A percentile compares a stretch with the other conserved stretches of the same genome.
Conservation (phyloP, 2,888 invertebrate genomes). For the Lasioglossum zephyrum region DNA sequence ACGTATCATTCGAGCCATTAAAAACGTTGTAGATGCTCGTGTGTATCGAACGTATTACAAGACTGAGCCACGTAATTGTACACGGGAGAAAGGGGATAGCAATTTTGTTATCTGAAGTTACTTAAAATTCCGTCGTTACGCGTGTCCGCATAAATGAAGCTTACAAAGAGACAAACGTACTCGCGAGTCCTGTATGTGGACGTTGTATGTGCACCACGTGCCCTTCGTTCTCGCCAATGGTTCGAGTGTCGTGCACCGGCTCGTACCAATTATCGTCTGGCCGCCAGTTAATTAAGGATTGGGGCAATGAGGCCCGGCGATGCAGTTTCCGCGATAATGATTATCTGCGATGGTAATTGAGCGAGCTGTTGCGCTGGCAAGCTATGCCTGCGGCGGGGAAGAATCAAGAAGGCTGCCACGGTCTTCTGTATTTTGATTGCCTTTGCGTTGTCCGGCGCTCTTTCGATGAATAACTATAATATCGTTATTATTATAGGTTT, state of each 20-base stretch:
- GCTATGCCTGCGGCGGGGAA: constrained; percentile 37
- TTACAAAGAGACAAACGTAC: neutral
- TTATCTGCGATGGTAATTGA: constrained; percentile 80
- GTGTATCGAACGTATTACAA: constrained; percentile 9
- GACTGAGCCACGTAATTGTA: neutral
- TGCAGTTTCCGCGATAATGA: constrained; percentile 81
- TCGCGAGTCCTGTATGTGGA: neutral
- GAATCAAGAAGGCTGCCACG: constrained; percentile 1
- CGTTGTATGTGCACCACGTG: constrained; percentile 50
- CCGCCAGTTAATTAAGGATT: constrained; percentile 80
- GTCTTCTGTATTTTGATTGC: neutral
- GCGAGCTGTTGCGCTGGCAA: constrained; percentile 72
- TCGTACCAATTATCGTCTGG: constrained; percentile 79
- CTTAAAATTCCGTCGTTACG: constrained; percentile 37
- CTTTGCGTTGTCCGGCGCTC: neutral
- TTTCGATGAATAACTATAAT: too few relatives aligned
- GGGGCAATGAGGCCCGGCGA: constrained; percentile 80
- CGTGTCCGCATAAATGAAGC: constrained; percentile 10
- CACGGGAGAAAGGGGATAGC: neutral
- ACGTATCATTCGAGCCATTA: neutral
- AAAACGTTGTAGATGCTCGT: neutral
- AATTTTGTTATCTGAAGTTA: constrained; percentile 41
- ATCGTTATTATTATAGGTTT: too few relatives aligned
- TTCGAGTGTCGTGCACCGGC: constrained; percentile 72
- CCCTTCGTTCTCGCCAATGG: constrained; percentile 70